These are phyloP conservation scores for Borostomias antarcticus DNA, from an alignment of 2,797 vertebrate genomes.

Conservation along the genomic window DNA sequence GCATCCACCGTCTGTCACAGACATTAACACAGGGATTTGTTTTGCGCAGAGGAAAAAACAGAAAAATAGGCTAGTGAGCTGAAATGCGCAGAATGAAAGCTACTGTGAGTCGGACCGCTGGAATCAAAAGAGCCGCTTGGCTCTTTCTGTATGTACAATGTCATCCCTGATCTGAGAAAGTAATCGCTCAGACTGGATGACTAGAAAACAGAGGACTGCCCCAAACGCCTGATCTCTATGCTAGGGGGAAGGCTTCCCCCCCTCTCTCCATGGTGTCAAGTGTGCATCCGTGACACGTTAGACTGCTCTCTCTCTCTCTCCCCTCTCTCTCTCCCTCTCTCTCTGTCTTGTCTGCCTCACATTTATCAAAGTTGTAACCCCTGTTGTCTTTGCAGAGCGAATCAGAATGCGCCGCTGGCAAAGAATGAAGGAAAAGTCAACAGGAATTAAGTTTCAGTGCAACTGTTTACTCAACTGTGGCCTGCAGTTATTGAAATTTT, in stretches of 20 bases:
- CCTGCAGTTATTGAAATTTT: constrained; percentile 99
- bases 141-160: constrained; percentile 3
- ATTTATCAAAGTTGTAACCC: constrained; percentile 94
- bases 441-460: constrained; percentile 99
- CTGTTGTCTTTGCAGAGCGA: constrained; percentile 92
- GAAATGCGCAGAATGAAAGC: constrained; percentile 26
- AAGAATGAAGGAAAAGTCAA: constrained; percentile 98
- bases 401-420: constrained; percentile 96
- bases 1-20: constrained; percentile 28
- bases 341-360: constrained; percentile 80
- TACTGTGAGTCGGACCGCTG: constrained; percentile 23
- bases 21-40: constrained; percentile 56
- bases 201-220: constrained; percentile 44
- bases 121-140: constrained; percentile 13
- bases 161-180: constrained; percentile 27
- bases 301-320: constrained; percentile 69
- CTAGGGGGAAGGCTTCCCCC: constrained; percentile 40
- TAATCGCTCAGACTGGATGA: constrained; percentile 46
- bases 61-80: constrained; percentile 29
- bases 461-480: constrained; percentile 99
- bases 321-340: constrained; percentile 76
- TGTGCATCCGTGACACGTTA: constrained; percentile 74
- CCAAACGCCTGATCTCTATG: constrained; percentile 38
- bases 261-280: constrained; percentile 68
- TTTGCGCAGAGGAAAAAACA: constrained; percentile 35